These are phyloP conservation scores for Anguilla obscura DNA, from an alignment of 2,797 vertebrate species.

Conservation along the genomic window DNA sequence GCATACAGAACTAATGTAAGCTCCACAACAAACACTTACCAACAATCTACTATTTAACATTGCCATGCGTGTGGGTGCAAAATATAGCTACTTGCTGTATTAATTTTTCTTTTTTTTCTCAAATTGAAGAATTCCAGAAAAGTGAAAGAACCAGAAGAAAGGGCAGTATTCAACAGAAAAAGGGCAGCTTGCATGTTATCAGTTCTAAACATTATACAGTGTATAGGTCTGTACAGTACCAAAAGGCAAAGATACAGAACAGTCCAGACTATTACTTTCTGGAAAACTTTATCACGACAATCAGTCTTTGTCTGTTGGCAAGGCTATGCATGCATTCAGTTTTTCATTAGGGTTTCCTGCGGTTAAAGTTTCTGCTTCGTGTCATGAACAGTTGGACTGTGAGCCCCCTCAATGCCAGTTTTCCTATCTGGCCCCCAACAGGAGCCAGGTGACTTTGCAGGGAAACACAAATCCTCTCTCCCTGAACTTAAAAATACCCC, in stretches of 20 bases:
- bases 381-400: background rate
- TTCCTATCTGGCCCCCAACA: background rate
- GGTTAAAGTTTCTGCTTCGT: background rate
- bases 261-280: background rate
- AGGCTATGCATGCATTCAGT: background rate
- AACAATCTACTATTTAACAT: background rate
- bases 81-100: background rate
- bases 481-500: conserved; percentile 73
- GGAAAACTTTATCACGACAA: background rate
- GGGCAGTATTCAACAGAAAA: background rate
- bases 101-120: background rate
- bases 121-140: background rate
- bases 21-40: background rate
- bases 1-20: background rate
- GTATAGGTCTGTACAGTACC: background rate
- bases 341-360: background rate
- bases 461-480: conserved; percentile 72
- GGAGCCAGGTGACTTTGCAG: conserved; percentile 67
- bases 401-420: conserved; percentile 2
- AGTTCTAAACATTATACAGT: background rate
- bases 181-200: background rate
- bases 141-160: background rate
- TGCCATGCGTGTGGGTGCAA: background rate
- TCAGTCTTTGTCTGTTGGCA: background rate
- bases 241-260: background rate